phyloP scores from a whole-genome alignment of 2,113 vertebrate genomes.

The Lycocorax pyrrhopterus region DNA sequence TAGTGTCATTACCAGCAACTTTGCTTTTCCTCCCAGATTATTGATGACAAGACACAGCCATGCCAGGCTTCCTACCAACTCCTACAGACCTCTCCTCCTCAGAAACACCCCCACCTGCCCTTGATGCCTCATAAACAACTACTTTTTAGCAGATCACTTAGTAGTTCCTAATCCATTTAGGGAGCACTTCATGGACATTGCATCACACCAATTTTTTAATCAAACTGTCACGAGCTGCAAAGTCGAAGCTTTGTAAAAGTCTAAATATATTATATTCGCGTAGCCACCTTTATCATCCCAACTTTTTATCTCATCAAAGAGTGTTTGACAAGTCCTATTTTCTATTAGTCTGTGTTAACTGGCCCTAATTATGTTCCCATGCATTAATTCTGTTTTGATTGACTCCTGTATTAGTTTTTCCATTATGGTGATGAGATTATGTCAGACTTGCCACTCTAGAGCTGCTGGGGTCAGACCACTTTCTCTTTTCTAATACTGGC shows the following conservation, averaged over 20 bases:
- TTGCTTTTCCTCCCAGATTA: not conserved
- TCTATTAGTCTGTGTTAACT: conserved; percentile 28
- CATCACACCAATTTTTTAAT: conserved; percentile 32
- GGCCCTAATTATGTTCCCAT: not conserved
- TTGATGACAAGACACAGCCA: not conserved
- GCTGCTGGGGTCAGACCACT: not conserved
- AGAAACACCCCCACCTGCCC: not conserved
- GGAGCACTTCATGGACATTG: not conserved
- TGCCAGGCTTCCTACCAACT: not conserved
- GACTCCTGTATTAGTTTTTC: conserved; percentile 18
- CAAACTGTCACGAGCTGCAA: conserved; percentile 31
- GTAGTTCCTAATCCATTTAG: conserved; percentile 7
- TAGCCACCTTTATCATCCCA: not conserved
- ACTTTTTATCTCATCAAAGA: conserved; percentile 2
- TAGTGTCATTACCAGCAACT: not conserved
- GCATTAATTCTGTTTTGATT: conserved; percentile 33
- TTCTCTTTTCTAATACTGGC: conserved; percentile 35
- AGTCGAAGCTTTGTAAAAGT: not conserved
- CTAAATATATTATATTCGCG: not conserved
- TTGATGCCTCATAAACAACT: conserved; percentile 27
- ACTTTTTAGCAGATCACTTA: not conserved
- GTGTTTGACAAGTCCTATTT: conserved; percentile 33
- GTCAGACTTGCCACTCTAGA: not conserved
- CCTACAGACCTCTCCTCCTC: not conserved
- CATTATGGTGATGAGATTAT: conserved; percentile 29